Conservation (phyloP, 2,888 invertebrate species). For the Aromia moschata region DNA sequence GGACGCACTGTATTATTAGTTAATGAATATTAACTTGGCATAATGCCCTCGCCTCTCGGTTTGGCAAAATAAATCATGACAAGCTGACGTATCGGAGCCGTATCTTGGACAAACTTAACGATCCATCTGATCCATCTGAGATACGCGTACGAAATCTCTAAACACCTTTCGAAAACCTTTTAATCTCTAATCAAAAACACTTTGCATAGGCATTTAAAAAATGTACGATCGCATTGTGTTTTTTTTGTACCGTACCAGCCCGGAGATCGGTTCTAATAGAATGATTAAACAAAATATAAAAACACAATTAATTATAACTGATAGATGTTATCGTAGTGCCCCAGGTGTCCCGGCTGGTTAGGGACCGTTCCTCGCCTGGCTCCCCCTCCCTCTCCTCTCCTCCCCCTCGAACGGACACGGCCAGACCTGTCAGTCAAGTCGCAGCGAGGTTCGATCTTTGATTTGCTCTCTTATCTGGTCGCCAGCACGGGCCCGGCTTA, state of each 20-base stretch:
- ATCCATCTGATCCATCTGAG: slow-evolving; percentile 35
- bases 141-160: slow-evolving; percentile 28
- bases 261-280: slow-evolving; percentile 60
- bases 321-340: slow-evolving; percentile 61
- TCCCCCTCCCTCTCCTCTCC: too few species aligned
- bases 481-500: slow-evolving; percentile 36
- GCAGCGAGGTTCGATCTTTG: slow-evolving; percentile 50
- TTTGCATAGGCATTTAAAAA: slow-evolving; percentile 59
- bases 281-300: slow-evolving; percentile 64
- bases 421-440: slow-evolving; percentile 57
- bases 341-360: slow-evolving; percentile 60
- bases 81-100: slow-evolving; percentile 30
- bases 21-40: slow-evolving; percentile 19
- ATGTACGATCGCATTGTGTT: slow-evolving; percentile 53
- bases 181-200: slow-evolving; percentile 47
- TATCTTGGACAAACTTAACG: slow-evolving; percentile 37
- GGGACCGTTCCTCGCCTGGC: slow-evolving; percentile 30
- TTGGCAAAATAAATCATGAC: slow-evolving; percentile 44
- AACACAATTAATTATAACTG: slow-evolving; percentile 64
- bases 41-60: slow-evolving; percentile 28
- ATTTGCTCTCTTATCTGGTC: slow-evolving; percentile 49
- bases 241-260: slow-evolving; percentile 39
- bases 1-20: slow-evolving; percentile 7
- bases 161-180: slow-evolving; percentile 31
- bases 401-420: too few species aligned